Base-by-base conservation (phyloP, 2,888 invertebrate genomes). In the Colletes collaris region DNA sequence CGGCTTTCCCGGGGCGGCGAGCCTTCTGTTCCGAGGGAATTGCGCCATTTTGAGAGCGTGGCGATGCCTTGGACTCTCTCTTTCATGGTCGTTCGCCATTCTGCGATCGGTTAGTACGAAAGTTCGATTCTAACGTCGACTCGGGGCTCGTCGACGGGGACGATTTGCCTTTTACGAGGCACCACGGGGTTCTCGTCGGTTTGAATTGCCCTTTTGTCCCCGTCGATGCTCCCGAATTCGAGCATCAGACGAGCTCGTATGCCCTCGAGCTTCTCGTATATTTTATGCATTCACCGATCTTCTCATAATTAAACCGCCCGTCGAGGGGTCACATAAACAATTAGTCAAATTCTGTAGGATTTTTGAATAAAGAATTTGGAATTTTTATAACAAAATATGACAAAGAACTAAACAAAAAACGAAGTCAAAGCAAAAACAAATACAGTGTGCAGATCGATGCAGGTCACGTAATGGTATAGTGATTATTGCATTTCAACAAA, bases 81-180 rank as follows among this genome's bases (percentile, higher is more conserved):
- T 40, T 27, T 58, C 37, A 37, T 11, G 2, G 4, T 8, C 40
- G 4, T 16, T 46, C 16, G 46, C 19, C 40, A 19, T 60, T 46
- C 46, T 3, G 19, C 56, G 46, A 56, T 55, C 50, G 35, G 66
- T 71, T 64, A 49, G 5, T 35, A 44, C 13, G 46, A n/a, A 49
- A 56, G 73, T 80, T 79, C 60, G 49, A 79, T 53, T 53, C 60
- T 19, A 74, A 66, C 68, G 35, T 46, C 63, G 10, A 16, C 1
- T 3, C 19, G 46, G 11, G 56, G 16, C 66, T n/a, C 46, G 27
- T 35, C 27, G 52, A 7, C 16, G 53, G 11, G 8, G 59, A 58
- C 49, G 60, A 76, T 76, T 76, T 58, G 62, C 65, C 53, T 72
- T 81, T 81, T 75, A 79, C 76, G 72, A 81, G 16, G 46, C 71